These are phyloP conservation scores for Neuroscelio doddi DNA, from an alignment of 2,888 invertebrate genomes.

Conservation along the genomic window DNA sequence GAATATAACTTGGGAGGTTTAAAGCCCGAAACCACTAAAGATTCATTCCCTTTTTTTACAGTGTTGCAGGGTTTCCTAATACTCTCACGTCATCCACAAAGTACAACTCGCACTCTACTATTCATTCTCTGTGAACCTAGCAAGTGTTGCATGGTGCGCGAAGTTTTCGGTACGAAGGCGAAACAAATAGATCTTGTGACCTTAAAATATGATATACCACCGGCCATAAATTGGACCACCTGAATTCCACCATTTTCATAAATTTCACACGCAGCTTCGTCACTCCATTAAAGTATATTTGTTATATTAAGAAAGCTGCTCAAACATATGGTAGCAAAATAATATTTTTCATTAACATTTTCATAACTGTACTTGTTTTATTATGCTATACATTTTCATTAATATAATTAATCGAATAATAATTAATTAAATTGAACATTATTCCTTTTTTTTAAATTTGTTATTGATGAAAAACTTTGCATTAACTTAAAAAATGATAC, in stretches of 20 bases:
- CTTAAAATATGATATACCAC: constrained; percentile 49
- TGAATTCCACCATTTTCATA: constrained; percentile 44
- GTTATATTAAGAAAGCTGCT: no score
- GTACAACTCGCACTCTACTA: background rate
- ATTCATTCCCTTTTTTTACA: background rate
- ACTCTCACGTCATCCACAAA: constrained; percentile 2
- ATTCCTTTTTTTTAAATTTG: no score
- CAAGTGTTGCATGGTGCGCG: constrained; percentile 35
- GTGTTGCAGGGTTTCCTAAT: background rate
- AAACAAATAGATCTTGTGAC: constrained; percentile 46
- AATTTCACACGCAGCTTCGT: constrained; percentile 37
- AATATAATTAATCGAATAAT: no score
- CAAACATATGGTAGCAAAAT: no score
- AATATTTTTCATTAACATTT: no score
- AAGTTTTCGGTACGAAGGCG: constrained; percentile 34
- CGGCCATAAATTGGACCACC: constrained; percentile 45
- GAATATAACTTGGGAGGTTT: background rate
- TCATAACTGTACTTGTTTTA: no score
- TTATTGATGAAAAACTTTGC: no score
- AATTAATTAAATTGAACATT: no score
- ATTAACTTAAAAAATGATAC: no score
- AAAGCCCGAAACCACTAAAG: background rate
- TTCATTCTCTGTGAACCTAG: constrained; percentile 37
- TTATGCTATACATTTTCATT: no score
- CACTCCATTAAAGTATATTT: no score